Percentiles rank a stretch among this genome's conserved stretches.
Conservation (phyloP, 2,888 invertebrate genomes). For the Diabrotica balteata region DNA sequence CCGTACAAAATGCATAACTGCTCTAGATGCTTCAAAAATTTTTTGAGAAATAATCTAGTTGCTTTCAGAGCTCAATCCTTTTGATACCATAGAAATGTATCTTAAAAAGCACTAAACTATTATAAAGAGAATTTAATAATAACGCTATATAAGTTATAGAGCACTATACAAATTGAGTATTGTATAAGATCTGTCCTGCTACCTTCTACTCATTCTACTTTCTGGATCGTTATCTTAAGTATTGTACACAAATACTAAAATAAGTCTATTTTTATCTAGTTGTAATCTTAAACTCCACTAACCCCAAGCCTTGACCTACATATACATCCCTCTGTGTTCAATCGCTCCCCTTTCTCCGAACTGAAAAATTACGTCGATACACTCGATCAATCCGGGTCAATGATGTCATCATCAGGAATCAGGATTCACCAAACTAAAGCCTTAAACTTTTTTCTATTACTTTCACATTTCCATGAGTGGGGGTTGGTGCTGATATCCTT, state of each 20-base stretch:
- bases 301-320: conserved; percentile 27
- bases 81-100: too few relatives aligned
- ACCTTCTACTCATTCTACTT: too few relatives aligned
- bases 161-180: too few relatives aligned
- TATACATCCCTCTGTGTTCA: conserved; percentile 13
- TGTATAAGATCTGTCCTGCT: too few relatives aligned
- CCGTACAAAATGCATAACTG: too few relatives aligned
- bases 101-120: too few relatives aligned
- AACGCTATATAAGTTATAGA: too few relatives aligned
- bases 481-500: conserved; percentile 2
- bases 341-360: conserved; percentile 19
- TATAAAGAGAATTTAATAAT: too few relatives aligned
- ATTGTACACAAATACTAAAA: not conserved
- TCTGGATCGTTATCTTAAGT: too few relatives aligned
- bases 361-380: conserved; percentile 28
- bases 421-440: conserved; percentile 20
- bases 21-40: too few relatives aligned
- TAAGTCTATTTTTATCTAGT: conserved; percentile 6
- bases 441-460: conserved; percentile 22
- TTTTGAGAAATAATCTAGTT: too few relatives aligned
- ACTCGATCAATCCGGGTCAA: conserved; percentile 29
- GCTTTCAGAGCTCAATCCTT: too few relatives aligned
- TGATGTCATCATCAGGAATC: conserved; percentile 24
- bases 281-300: conserved; percentile 13
- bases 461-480: conserved; percentile 19